These are phyloP conservation scores for Oncopodura yosiiana DNA, from an alignment of 1,140 invertebrate genomes.

Conservation along the genomic window DNA sequence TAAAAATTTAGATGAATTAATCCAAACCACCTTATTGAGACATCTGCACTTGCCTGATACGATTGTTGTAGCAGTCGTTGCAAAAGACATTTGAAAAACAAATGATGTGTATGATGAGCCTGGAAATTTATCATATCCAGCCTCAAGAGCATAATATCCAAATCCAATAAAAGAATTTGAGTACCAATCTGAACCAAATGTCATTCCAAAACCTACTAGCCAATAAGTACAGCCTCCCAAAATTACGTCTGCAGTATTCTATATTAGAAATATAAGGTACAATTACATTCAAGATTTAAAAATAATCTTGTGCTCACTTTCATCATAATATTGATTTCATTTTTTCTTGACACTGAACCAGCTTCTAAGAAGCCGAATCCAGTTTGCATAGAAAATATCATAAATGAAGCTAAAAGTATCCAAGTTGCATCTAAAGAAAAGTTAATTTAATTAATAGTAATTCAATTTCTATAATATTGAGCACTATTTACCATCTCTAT, in stretches of 20 bases:
- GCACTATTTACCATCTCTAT: too few species aligned
- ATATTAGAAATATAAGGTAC: background rate
- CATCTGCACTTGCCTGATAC: background rate
- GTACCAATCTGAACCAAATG: conserved; percentile 60
- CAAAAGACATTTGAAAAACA: background rate
- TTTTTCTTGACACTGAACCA: conserved; percentile 81
- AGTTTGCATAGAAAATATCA: conserved; percentile 32
- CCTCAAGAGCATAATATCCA: background rate
- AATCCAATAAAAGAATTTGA: background rate
- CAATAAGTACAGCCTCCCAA: conserved; percentile 85
- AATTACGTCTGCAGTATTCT: conserved; percentile 61
- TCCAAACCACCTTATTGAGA: background rate
- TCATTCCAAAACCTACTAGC: conserved; percentile 85
- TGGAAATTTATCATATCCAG: background rate
- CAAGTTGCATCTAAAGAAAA: conserved; percentile 24
- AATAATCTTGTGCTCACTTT: conserved; percentile 58
- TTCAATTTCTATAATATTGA: too few species aligned
- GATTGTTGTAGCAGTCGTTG: background rate
- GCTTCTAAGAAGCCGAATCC: conserved; percentile 85
- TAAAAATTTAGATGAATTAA: background rate
- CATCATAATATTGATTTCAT: conserved; percentile 95
- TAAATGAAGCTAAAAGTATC: conserved; percentile 19
- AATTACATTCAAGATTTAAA: background rate
- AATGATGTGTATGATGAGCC: background rate
- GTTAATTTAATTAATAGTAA: too few species aligned